Evolutionary conservation across 2,888 invertebrate species (phyloP), one percentile per base, ranked within the genome.

Genomic region (Drosophila multiciliata): DNA sequence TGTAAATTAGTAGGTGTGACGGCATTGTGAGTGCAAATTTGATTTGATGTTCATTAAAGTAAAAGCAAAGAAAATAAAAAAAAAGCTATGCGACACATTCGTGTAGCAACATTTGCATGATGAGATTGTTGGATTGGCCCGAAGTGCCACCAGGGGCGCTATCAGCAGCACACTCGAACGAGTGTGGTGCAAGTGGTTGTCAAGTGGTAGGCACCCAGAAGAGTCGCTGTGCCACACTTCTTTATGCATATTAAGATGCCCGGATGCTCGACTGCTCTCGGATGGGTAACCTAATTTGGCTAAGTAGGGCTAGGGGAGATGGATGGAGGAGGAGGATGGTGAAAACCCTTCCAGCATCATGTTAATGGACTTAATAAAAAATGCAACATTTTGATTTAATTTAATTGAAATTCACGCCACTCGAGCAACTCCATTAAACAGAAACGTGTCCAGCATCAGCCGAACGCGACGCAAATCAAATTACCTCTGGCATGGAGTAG

Each of bases 331-430:
- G 29, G 60, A 48, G 23, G 48, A 38, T 9, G 20, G 40, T 40
- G 73, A 74, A 42, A 57, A 83, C 82, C 83, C 83, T 83, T 84
- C 80, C 75, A 38, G 54, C 63, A n/a, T 32, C 69, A 73, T 75
- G 71, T 80, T 87, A 89, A 89, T 86, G 86, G 87, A 71, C 90
- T 90, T 83, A 89, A 90, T 88, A 83, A 90, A 87, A 89, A 86
- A 90, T 84, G 91, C 79, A 88, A 83, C 89, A 88, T 86, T 90
- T 87, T 88, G 87, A 90, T 90, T 90, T 88, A 91, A 91, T 91
- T 92, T 88, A 90, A 91, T 91, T 91, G 90, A 84, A 88, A 91
- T 91, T 92, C 91, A 91, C 92, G 91, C 91, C 85, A 91, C 91
- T 91, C 92, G 83, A 91, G 85, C 91, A 91, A 91, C 90, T 92